phyloP scores from a whole-genome alignment of 2,797 vertebrate genomes.

The Psittacula derbiana region DNA sequence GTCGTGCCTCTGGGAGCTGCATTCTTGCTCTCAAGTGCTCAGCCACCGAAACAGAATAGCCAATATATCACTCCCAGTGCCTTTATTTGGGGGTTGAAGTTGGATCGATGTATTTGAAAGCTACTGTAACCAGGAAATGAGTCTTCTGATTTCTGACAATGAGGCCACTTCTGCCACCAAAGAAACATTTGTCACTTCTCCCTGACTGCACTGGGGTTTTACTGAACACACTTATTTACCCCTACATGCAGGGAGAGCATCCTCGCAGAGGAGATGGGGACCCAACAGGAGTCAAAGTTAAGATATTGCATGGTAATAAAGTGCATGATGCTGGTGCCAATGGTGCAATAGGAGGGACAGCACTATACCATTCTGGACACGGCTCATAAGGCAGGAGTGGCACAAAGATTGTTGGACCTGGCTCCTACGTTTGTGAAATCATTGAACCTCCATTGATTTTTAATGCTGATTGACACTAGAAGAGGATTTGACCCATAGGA shows the following conservation, averaged over 20 bases:
- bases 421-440: background rate
- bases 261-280: rapidly evolving
- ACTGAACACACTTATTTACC: background rate
- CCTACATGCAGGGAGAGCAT: background rate
- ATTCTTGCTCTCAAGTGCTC: slow-evolving; percentile 25
- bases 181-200: background rate
- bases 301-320: rapidly evolving
- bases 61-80: background rate
- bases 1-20: background rate
- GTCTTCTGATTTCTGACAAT: slow-evolving; percentile 28
- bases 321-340: rapidly evolving
- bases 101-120: slow-evolving; percentile 16
- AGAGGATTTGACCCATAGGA: background rate
- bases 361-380: background rate
- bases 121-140: slow-evolving; percentile 5
- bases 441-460: background rate
- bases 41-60: background rate
- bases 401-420: background rate
- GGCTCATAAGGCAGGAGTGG: background rate
- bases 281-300: rapidly evolving
- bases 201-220: background rate
- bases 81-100: background rate
- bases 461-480: background rate
- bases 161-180: background rate
- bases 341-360: background rate